These are phyloP conservation scores for Laticauda laticaudata DNA, from an alignment of 2,113 vertebrate genomes.

Conservation along the genomic window DNA sequence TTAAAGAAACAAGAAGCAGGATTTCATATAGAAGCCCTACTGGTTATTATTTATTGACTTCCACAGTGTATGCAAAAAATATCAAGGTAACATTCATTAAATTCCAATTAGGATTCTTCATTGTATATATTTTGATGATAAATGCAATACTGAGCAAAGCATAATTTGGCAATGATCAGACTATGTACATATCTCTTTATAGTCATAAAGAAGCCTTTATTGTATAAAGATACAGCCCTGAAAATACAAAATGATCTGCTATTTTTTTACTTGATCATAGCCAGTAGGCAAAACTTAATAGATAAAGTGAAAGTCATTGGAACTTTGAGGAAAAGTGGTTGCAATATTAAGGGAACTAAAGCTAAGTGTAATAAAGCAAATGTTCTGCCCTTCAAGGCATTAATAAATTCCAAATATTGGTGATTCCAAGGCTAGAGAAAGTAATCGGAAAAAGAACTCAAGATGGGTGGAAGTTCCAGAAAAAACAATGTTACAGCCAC, in stretches of 20 bases:
- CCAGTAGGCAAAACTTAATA: neutral
- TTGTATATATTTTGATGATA: neutral
- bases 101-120: neutral
- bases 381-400: neutral
- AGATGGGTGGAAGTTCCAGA: neutral
- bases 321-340: neutral
- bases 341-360: neutral
- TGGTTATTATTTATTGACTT: neutral
- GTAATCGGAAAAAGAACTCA: neutral
- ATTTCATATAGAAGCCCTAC: neutral
- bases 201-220: neutral
- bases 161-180: neutral
- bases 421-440: neutral
- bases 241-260: neutral
- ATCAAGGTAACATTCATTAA: neutral
- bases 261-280: neutral
- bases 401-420: neutral
- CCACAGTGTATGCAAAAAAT: neutral
- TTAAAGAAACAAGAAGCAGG: slow-evolving; percentile 2
- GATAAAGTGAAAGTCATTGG: neutral
- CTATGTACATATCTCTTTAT: neutral
- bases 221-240: neutral
- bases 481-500: neutral
- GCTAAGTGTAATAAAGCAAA: neutral
- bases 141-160: neutral